A percentile compares a stretch with the other conserved stretches of the same genome.
These are phyloP conservation scores for Dendrolimus kikuchii DNA, from an alignment of 1,140 invertebrate species.

Conservation along the genomic window DNA sequence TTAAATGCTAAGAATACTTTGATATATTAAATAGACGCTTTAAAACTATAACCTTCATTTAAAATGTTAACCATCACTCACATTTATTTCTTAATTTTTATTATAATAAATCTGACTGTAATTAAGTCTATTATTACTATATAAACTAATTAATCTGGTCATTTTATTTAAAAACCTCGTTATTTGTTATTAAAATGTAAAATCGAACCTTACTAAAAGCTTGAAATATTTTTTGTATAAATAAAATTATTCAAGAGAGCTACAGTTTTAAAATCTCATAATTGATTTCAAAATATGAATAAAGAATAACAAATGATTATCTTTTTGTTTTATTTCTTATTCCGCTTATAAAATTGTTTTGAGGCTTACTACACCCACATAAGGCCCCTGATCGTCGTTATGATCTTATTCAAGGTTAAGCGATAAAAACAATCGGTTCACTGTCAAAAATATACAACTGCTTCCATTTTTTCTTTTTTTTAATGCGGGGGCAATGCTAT, in stretches of 20 bases:
- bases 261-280: conserved; percentile 68
- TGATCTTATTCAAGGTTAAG: not conserved
- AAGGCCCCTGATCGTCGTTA: not conserved
- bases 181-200: conserved; percentile 63
- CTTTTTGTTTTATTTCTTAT: conserved; percentile 25
- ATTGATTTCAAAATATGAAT: conserved; percentile 65
- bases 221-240: conserved; percentile 68
- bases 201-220: conserved; percentile 62
- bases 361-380: not conserved
- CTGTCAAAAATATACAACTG: too few species aligned
- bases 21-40: conserved; percentile 59
- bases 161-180: conserved; percentile 69
- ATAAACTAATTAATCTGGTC: conserved; percentile 70
- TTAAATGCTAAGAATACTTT: conserved; percentile 57
- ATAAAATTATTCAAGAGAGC: conserved; percentile 54
- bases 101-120: conserved; percentile 63
- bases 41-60: conserved; percentile 48
- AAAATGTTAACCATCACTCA: conserved; percentile 68
- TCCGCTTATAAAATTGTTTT: not conserved
- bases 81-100: conserved; percentile 64
- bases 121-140: conserved; percentile 63
- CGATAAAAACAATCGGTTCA: too few species aligned
- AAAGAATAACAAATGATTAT: conserved; percentile 58
- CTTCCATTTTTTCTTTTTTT: too few species aligned
- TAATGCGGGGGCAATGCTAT: too few species aligned